phyloP scores from a whole-genome alignment of 2,888 invertebrate genomes.

The Sycophila texana region DNA sequence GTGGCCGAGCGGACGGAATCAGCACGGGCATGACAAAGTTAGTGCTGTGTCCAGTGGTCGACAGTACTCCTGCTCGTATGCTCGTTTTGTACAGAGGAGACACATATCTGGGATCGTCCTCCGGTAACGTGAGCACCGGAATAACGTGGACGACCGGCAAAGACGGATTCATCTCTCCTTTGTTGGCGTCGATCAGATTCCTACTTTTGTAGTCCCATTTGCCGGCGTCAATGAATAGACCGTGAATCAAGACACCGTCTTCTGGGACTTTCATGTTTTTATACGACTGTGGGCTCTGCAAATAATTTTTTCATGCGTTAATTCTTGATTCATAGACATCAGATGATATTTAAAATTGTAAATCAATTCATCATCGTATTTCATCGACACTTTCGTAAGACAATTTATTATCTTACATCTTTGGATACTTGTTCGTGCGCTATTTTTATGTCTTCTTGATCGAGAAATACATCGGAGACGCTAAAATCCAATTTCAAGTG shows the following conservation, averaged over 20 bases:
- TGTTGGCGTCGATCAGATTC: slow-evolving; percentile 86
- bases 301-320: slow-evolving; percentile 65
- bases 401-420: slow-evolving; percentile 65
- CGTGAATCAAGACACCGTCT: slow-evolving; percentile 86
- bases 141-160: slow-evolving; percentile 83
- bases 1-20: slow-evolving; percentile 80
- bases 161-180: slow-evolving; percentile 87
- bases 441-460: slow-evolving; percentile 83
- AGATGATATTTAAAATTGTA: too few relatives aligned
- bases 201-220: slow-evolving; percentile 85
- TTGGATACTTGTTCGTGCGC: slow-evolving; percentile 70
- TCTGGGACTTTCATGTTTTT: slow-evolving; percentile 78
- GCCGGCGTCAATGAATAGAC: slow-evolving; percentile 91
- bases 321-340: not conserved
- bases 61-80: slow-evolving; percentile 89
- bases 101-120: slow-evolving; percentile 81
- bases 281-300: slow-evolving; percentile 76
- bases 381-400: slow-evolving; percentile 37
- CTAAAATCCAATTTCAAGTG: slow-evolving; percentile 88
- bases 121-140: slow-evolving; percentile 81
- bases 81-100: slow-evolving; percentile 93
- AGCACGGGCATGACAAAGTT: slow-evolving; percentile 91
- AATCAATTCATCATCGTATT: not conserved
- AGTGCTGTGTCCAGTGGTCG: slow-evolving; percentile 95
- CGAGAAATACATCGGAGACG: slow-evolving; percentile 78